These are phyloP conservation scores for Incurvaria masculella DNA, from an alignment of 2,888 invertebrate genomes.

Conservation along the genomic window DNA sequence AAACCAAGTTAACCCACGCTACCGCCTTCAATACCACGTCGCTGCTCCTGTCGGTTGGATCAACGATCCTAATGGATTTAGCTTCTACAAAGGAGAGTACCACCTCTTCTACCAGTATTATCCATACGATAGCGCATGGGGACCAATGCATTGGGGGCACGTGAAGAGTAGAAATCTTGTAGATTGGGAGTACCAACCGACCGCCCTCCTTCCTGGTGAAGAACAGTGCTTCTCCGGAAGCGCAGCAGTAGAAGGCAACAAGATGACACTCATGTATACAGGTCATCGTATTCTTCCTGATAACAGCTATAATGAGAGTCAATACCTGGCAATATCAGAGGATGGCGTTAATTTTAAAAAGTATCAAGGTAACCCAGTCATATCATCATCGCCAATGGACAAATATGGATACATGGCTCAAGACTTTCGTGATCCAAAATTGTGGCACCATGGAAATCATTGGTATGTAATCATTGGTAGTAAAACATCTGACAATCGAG, in stretches of 20 bases:
- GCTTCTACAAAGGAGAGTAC: conserved; percentile 45
- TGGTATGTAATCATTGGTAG: conserved; percentile 46
- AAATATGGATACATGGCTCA: too few relatives aligned
- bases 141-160: conserved; percentile 57
- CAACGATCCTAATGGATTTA: conserved; percentile 58
- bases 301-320: conserved; percentile 33
- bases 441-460: conserved; percentile 36
- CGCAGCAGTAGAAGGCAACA: conserved; percentile 33
- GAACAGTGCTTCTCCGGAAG: conserved; percentile 49
- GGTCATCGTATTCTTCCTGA: conserved; percentile 27
- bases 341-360: conserved; percentile 42
- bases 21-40: conserved; percentile 37
- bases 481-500: conserved; percentile 31
- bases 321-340: conserved; percentile 38
- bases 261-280: conserved; percentile 39
- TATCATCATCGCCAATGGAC: conserved; percentile 31
- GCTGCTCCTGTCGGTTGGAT: conserved; percentile 51
- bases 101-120: conserved; percentile 55
- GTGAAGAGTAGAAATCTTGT: conserved; percentile 36
- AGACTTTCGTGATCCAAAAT: conserved; percentile 52
- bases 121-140: conserved; percentile 42
- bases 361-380: conserved; percentile 39
- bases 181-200: conserved; percentile 45
- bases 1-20: conserved; percentile 32
- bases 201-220: conserved; percentile 44